Base-by-base conservation (phyloP, 2,113 vertebrate genomes). In the Struthidea cinerea region DNA sequence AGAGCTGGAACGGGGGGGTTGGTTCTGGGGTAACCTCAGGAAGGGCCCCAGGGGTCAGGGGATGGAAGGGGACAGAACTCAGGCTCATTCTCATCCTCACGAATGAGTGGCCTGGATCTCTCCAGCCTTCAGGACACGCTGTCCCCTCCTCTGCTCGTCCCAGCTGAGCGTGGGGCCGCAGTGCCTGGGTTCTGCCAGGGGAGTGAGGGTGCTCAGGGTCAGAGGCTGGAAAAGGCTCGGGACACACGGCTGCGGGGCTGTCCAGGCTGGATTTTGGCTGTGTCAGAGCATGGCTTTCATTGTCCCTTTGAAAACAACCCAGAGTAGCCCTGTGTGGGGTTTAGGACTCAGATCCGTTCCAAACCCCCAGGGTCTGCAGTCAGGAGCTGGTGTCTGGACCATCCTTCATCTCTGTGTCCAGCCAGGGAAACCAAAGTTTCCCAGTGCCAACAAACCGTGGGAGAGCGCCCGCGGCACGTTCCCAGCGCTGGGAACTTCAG, bases 381-480 rank as follows among this genome's bases (percentile, higher is more conserved):
- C n/a, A 42, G 78, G 23, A 24, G 8, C 35, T 35, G 28, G 5
- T 53, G 27, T 55, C 60, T 41, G 44, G 33, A 16, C 67, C 53
- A 57, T 26, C 52, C 49, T 13, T 76, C 52, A 11, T 9, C 32
- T 32, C 9, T 4, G 15, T 52, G 57, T 26, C 50, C 65, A 6
- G 21, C 16, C 6, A 9, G 82, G 82, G 61, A 37, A 73, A 49
- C 0, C 0, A 37, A 32, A 3, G 5, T 17, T 41, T 89, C 80
- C 71, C 89, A 56, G 64, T 7, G 17, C 20, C 46, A 44, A 1
- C 26, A 64, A 26, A 68, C 20, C 5, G 3, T 7, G 1, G 2
- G 42, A 41, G 70, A 69, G 37, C 0, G 0, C 49, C 2, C 68
- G 32, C 3, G 1, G 6, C 9, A 1, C 30, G 13, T 56, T 46